A percentile compares a stretch with the other conserved stretches of the same genome.
phyloP scores from a whole-genome alignment of 2,797 vertebrate species.

The Periophthalmus magnuspinnatus region DNA sequence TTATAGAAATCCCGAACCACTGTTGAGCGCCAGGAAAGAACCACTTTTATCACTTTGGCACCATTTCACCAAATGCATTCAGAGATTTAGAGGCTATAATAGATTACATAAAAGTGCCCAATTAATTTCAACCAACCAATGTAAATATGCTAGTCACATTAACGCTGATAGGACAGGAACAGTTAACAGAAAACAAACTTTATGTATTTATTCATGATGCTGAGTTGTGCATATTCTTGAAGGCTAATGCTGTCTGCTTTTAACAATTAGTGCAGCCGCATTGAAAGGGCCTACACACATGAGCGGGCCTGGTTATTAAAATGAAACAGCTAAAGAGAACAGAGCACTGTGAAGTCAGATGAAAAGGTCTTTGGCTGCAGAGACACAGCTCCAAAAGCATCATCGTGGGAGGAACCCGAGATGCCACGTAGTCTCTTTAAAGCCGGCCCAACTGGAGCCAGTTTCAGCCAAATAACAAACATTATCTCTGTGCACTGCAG shows the following conservation, averaged over 20 bases:
- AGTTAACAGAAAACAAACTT: background rate
- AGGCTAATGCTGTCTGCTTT: conserved; percentile 5
- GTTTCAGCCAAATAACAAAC: conserved; percentile 28
- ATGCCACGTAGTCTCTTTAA: conserved; percentile 62
- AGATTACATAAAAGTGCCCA: background rate
- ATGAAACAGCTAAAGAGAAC: conserved; percentile 9
- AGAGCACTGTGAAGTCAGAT: conserved; percentile 35
- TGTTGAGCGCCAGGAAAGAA: no score
- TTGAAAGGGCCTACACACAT: background rate
- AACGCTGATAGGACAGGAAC: background rate
- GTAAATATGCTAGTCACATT: background rate
- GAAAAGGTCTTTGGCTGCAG: conserved; percentile 43
- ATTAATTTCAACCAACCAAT: background rate
- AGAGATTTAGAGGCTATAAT: no score
- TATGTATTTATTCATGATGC: background rate
- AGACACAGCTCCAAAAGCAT: conserved; percentile 46
- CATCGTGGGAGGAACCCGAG: conserved; percentile 39
- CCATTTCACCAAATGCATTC: no score
- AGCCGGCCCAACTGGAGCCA: conserved; percentile 54
- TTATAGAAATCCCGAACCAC: no score
- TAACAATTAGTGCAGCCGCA: conserved; percentile 1
- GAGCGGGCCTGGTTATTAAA: conserved; percentile 4
- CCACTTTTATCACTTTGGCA: no score
- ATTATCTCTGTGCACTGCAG: conserved; percentile 29
- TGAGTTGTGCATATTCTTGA: conserved; percentile 7